phyloP scores from a whole-genome alignment of 2,888 invertebrate genomes.

The Tetranychus truncatus region DNA sequence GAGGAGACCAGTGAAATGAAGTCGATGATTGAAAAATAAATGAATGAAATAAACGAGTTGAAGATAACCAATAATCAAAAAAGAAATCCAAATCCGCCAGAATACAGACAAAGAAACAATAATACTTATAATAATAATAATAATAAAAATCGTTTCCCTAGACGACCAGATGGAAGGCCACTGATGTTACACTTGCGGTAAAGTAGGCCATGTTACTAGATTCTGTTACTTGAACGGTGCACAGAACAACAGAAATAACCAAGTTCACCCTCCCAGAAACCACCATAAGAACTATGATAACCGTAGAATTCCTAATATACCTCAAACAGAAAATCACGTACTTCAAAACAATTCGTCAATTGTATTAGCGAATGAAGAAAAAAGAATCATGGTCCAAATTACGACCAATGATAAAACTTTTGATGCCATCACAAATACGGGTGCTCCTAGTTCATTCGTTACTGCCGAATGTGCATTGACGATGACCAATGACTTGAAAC shows the following conservation, averaged over 20 bases:
- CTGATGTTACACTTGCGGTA: neutral
- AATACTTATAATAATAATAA: neutral
- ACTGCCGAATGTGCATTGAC: neutral
- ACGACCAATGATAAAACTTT: neutral
- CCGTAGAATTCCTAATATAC: neutral
- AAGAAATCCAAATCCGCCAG: neutral
- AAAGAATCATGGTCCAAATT: neutral
- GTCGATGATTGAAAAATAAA: neutral
- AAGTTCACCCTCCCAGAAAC: neutral
- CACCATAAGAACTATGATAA: neutral
- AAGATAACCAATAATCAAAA: neutral
- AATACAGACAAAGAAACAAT: neutral
- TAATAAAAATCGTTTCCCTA: neutral
- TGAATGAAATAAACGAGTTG: neutral
- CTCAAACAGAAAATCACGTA: too few relatives aligned
- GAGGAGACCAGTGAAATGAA: neutral
- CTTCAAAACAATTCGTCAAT: too few relatives aligned
- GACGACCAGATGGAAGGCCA: neutral
- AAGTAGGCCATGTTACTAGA: neutral
- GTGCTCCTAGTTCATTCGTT: neutral
- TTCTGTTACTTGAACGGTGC: neutral
- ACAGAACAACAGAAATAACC: neutral
- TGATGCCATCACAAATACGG: neutral
- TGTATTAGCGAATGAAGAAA: neutral
- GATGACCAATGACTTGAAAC: neutral